Base-by-base conservation (phyloP, 2,888 invertebrate species). In the Coelogynopora nodosa region DNA sequence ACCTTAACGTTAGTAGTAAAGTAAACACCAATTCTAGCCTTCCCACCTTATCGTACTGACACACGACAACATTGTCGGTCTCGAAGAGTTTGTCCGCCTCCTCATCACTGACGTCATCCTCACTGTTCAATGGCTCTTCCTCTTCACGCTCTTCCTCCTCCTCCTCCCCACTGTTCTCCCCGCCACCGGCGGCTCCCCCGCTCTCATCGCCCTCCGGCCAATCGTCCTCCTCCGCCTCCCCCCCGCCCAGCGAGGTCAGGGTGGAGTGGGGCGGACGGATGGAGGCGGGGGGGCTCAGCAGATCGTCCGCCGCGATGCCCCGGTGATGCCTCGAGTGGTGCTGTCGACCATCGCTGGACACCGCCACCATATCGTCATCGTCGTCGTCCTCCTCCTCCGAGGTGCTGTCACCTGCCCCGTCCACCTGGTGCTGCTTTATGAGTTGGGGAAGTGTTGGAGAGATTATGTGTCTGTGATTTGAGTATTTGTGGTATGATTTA, bases 21-120 rank as follows among this genome's bases (percentile, higher is more conserved):
- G 67, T n/a, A 10, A 10, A n/a, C 10, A 13, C n/a, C 67, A 67
- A 67, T n/a, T n/a, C 67, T 10, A 18, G 81, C 28, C 10, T 18
- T 67, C 89, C 88, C 92, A 96, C 96, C 94, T 99, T 99, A 93
- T 99, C 99, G 93, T 98, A 99, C 93, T 99, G 99, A 92, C 99
- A 99, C 87, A 99, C 98, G 88, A 99, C 97, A 87, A 99, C 98
- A 93, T 99, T 98, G 90, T 99, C 98, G 74, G 98, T 97, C 90
- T 99, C 98, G 93, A 98, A 99, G 91, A 98, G 94, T 92, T 98
- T 97, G 88, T 96, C 95, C 91, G 97, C 96, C 88, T 94, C 94
- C 90, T 97, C 98, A 87, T 94, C 94, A 84, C 97, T 97, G 1
- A 98, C 97, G 93, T 98, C 98, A 93, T 98, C 98, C 90, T 95